Percentiles rank a stretch among this genome's conserved stretches.
Conservation (phyloP, 1,140 invertebrate genomes). For the Pseudomyrmex concolor region DNA sequence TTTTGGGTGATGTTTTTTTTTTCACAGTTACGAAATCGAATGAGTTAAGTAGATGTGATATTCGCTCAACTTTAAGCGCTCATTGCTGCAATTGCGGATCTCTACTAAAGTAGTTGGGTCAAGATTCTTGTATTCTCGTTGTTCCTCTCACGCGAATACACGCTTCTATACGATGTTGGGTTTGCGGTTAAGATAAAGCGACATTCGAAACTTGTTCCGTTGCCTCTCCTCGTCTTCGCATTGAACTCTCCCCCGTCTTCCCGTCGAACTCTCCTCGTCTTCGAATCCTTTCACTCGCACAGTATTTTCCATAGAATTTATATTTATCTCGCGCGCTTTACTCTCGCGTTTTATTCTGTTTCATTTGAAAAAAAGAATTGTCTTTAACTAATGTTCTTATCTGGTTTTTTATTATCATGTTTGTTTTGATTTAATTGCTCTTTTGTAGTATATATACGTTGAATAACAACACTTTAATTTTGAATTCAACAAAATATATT, state of each 20-base stretch:
- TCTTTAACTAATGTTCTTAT: background rate
- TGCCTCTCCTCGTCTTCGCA: conserved; percentile 38
- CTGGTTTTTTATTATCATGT: background rate
- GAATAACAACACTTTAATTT: background rate
- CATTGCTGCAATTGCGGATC: conserved; percentile 21
- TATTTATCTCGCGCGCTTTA: no score
- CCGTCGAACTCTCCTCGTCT: conserved; percentile 44
- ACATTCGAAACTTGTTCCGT: conserved; percentile 3
- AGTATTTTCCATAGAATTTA: conserved; percentile 53
- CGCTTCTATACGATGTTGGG: conserved; percentile 19
- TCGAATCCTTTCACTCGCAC: conserved; percentile 48
- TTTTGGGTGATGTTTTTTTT: background rate
- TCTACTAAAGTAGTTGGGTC: conserved; percentile 8
- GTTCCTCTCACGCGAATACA: conserved; percentile 29
- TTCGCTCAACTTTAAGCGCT: background rate
- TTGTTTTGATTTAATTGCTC: background rate
- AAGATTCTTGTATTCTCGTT: conserved; percentile 30
- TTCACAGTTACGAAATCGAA: no score
- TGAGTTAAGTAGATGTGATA: no score
- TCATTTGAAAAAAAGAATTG: background rate
- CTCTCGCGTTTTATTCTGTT: no score
- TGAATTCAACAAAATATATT: background rate
- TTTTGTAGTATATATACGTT: background rate
- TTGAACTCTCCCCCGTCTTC: conserved; percentile 36
- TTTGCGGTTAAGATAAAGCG: conserved; percentile 43